Evolutionary conservation across 2,797 vertebrate species (phyloP), one percentile per base, ranked within the genome.

Genomic region (Eulemur albifrons): DNA sequence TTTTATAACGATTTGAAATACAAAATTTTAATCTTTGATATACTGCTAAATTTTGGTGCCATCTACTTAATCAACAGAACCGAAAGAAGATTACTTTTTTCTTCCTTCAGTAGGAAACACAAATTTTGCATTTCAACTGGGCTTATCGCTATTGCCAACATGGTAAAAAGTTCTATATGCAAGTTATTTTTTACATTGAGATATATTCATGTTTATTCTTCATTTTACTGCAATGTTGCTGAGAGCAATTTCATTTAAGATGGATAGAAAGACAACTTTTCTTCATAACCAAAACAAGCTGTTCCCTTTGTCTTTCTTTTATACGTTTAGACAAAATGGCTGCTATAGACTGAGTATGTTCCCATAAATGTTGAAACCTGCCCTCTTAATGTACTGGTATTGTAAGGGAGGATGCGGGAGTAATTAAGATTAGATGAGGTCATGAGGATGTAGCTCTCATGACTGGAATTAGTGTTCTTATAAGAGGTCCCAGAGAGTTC

Each of bases 11-110:
- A 88, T 86, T 57, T 88, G 21, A 89, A 95, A 95, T 54, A 11
- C 32, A 21, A 90, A 77, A 75, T 57, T 83, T 94, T 88, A 69
- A 80, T 93, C 11, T 72, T 94, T 95, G 72, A 79, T 23, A 79
- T 82, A 50, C 54, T 84, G 4, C 20, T 92, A 85, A 94, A 4
- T 70, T 94, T 38, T 77, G 11, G 14, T 57, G 27, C 13, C 17
- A 75, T 67, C 59, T 86, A 79, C 21, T 80, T 88, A 91, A 81
- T 85, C 79, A 94, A 38, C 45, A 63, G 8, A 54, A 70, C 7
- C 65, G 75, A 94, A 84, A 88, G 5, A 52, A 88, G 5, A 52
- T 69, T 40, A 7, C 4, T 35, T 81, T 59, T 86, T 61, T 13
- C 4, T 89, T 86, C 3, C 57, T 84, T 86, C 13, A 83, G 43